Base-by-base conservation (phyloP, 2,888 invertebrate genomes). In the Corbicula japonica region DNA sequence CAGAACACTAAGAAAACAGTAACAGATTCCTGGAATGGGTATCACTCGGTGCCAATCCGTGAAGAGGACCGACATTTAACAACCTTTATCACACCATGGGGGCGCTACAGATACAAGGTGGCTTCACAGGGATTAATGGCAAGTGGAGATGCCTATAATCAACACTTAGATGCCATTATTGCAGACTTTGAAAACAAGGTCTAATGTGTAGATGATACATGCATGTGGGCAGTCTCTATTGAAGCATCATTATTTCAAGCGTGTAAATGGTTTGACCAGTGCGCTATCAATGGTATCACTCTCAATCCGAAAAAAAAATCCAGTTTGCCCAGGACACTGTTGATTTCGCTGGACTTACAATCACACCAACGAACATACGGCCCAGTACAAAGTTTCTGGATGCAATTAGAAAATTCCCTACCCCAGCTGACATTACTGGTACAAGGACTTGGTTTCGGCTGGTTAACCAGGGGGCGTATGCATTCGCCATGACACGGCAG, bases 391-490 rank as follows among this genome's bases (percentile, higher is more conserved):
- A 81, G 61, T 85, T 75, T 61, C 50, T 87, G 32, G 74, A 78
- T 50, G 84, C 81, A 23, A 80, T 87, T 10, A 34, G 61, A 18
- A 73, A 83, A 50, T 82, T 85, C 63, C 82, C 85, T 0, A 71
- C 68, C 26, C 86, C 83, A 5, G 63, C 35, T 18, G 76, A 82
- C 60, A 79, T 84, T 32, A 84, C 81, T 46, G 85, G 78, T 66
- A 66, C 76, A 2, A 66, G 82, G 52, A 71, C 83, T 12, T 86
- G 86, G 85, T 86, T 87, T 65, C 84, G 83, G 21, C 75, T 87
- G 2, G 65, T 87, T 10, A 87, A 84, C 69, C 86, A 86, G 71
- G 84, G 70, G 1, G 62, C 83, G 30, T 86, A 86, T 62, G 73
- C 84, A 12, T 87, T 84, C 30, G 50, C 72, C 48, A 82, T 72